Conservation (phyloP, 2,888 invertebrate genomes). For the Steromphala cineraria region DNA sequence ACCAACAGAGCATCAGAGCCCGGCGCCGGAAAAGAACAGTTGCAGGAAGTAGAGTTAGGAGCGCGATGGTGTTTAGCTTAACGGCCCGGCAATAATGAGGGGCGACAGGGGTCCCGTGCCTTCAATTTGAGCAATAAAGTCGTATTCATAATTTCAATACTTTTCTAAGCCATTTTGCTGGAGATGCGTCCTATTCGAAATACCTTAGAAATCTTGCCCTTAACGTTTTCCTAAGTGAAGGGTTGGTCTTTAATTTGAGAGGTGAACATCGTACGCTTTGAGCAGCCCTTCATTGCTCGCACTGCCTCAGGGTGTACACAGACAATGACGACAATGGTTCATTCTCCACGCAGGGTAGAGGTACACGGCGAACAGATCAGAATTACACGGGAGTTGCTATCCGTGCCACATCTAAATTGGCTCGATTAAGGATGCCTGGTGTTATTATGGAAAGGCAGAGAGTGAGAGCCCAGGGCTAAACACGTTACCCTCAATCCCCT, state of each 20-base stretch:
- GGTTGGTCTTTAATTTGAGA: slow-evolving; percentile 19
- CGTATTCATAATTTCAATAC: slow-evolving; percentile 17
- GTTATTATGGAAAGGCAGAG: neutral
- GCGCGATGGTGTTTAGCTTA: slow-evolving; percentile 17
- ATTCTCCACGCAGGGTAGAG: neutral
- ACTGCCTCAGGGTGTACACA: neutral
- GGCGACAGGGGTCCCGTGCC: slow-evolving; percentile 8
- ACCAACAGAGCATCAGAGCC: neutral
- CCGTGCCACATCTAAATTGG: slow-evolving; percentile 21
- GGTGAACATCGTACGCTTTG: neutral
- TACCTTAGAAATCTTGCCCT: slow-evolving; percentile 5
- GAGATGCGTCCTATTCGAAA: slow-evolving; percentile 10
- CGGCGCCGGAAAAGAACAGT: slow-evolving; percentile 11
- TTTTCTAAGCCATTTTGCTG: slow-evolving; percentile 6
- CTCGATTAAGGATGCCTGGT: slow-evolving; percentile 15
- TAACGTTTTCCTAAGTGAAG: slow-evolving; percentile 15
- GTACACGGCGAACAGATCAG: neutral
- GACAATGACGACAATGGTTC: neutral
- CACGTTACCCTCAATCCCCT: slow-evolving; percentile 4
- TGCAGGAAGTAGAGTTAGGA: slow-evolving; percentile 5
- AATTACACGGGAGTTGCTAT: neutral
- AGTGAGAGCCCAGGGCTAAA: neutral
- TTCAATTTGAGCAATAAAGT: slow-evolving; percentile 15
- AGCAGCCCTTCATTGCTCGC: neutral
- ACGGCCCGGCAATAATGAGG: slow-evolving; percentile 9